These are phyloP conservation scores for Gryllus longicercus DNA, from an alignment of 2,888 invertebrate species.

Conservation along the genomic window DNA sequence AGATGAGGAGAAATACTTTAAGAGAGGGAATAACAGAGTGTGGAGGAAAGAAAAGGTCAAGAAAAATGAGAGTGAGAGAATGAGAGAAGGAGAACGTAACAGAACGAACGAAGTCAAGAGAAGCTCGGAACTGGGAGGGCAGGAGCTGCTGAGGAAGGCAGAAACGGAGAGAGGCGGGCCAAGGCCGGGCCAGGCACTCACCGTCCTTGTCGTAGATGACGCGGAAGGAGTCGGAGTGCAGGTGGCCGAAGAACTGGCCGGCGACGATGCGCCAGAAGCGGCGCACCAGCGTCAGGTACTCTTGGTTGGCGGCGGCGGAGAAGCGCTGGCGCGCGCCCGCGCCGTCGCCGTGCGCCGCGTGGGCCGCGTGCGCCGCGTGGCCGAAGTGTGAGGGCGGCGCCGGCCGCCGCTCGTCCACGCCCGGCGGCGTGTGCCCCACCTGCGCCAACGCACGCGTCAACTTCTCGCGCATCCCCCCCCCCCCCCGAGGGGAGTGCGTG, in stretches of 20 bases:
- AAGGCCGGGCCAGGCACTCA: slow-evolving; percentile 46
- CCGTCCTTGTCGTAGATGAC: slow-evolving; percentile 76
- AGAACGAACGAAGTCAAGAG: too few species aligned
- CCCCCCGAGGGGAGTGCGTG: too few species aligned
- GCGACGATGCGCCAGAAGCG: slow-evolving; percentile 76
- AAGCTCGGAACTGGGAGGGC: too few species aligned
- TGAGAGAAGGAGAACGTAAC: too few species aligned
- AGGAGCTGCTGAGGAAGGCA: too few species aligned
- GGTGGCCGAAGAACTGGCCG: slow-evolving; percentile 89
- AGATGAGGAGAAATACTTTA: too few species aligned
- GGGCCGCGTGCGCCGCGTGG: neutral
- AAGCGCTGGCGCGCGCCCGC: slow-evolving; percentile 54
- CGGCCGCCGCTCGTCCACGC: slow-evolving; percentile 75
- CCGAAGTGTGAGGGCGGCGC: slow-evolving; percentile 49
- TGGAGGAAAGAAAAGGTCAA: too few species aligned
- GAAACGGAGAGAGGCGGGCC: neutral
- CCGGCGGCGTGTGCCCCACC: slow-evolving; percentile 86
- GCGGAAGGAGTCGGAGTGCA: slow-evolving; percentile 87
- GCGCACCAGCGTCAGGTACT: slow-evolving; percentile 71
- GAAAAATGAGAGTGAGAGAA: too few species aligned
- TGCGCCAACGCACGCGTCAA: neutral
- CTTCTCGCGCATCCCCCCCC: too few species aligned
- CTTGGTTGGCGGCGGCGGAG: slow-evolving; percentile 71
- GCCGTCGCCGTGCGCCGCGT: neutral
- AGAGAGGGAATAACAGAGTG: too few species aligned